Base-by-base conservation (phyloP, 2,797 vertebrate species). In the Mus caroli region DNA sequence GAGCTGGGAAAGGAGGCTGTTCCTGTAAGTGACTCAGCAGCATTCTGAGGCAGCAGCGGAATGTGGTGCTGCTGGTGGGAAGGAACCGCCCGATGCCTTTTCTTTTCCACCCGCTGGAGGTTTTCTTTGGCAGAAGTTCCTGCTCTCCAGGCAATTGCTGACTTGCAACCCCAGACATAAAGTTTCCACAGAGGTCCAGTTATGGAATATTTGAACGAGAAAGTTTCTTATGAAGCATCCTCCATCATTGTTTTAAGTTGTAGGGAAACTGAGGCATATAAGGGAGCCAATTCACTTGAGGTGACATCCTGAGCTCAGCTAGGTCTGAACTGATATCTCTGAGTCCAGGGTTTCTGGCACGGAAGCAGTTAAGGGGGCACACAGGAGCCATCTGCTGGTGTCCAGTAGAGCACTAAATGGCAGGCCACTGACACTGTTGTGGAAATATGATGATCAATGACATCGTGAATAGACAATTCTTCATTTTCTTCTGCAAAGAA, bases 41-140 rank as follows among this genome's bases (percentile, higher is more conserved):
- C 86, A 80, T 79, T 83, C 62, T 85, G 88, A 92, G 0, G 85
- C 52, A 67, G 87, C 52, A 60, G 89, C 56, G 6, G 92, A 93
- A 82, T 89, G 83, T 62, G n/a, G 84, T 34, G 43, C 58, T 43
- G 43, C 96, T 96, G 73, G 92, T 46, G 83, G 93, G 93, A 60
- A 92, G 62, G 56, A 62, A 90, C 54, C 87, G 52, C 43, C 82
- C 56, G 3, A 31, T 15, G 92, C 79, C 89, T 94, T 69, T 79
- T 71, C 79, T 96, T 90, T 93, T 84, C 94, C 52, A 84, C 79
- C 28, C 10, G 15, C n/a, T 60, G 67, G 78, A 76, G 88, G 86
- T 88, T 97, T 85, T 78, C 90, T 71, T 69, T 93, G 96, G 96
- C 88, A 50, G 62, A 64, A 37, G 88, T 92, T 93, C 88, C 64